Evolutionary conservation across 2,797 vertebrate genomes (phyloP), one percentile per base, ranked within the genome.

Genomic region (Orestias chungarensis): DNA sequence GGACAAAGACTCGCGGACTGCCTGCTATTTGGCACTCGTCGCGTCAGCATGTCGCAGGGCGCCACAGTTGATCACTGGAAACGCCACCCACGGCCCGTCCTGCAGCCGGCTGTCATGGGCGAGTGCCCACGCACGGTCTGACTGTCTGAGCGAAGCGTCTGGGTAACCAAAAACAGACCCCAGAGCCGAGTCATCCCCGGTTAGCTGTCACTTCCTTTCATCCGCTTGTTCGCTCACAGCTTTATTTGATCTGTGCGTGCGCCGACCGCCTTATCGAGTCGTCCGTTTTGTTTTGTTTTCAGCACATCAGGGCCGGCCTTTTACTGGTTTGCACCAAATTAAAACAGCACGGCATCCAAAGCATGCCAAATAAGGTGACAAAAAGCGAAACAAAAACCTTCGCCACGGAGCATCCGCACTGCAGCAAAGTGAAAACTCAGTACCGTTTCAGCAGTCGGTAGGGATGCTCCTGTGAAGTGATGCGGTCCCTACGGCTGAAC

Each of bases 71-170:
- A 89, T 85, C 81, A 84, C 78, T 68, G 76, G 66, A 66, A 78
- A 76, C 59, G 18, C 84, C 82, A 54, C 87, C 88, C 83, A 81
- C 74, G 57, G 89, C 55, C 66, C 70, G 44, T 80, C 86, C 87
- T 55, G 72, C 73, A 76, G 87, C 86, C 52, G 43, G 43, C 86
- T 83, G 83, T 85, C 86, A 83, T 77, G 46, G 70, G 76, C 70
- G 23, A 75, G 76, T 25, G 81, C 83, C 85, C 75, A 76, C 81
- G 81, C 79, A 40, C 78, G 68, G 84, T 85, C 85, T 81, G 85
- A 82, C 81, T 86, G 88, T 88, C 90, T 87, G 83, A 85, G 72
- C 64, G 29, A 25, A 82, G 81, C 50, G 86, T 91, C 87, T 86
- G 86, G 50, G 54, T 10, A 66, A 76, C 85, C 77, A 61, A 40